Percentiles rank a stretch among this genome's conserved stretches.
These are phyloP conservation scores for Eucriotettix oculatus DNA, from an alignment of 2,888 invertebrate genomes.

Conservation along the genomic window DNA sequence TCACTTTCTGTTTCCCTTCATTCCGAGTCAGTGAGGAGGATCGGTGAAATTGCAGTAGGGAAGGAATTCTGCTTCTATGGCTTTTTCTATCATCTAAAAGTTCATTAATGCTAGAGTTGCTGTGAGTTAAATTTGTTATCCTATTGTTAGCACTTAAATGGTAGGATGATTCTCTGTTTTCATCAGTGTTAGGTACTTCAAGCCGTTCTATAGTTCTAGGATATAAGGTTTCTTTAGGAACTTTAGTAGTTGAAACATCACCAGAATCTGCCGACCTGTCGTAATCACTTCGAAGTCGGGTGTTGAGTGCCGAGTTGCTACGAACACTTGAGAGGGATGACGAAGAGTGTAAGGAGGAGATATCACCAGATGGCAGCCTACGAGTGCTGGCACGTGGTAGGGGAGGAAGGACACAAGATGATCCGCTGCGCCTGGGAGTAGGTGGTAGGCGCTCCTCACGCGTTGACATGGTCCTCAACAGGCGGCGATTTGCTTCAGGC, in stretches of 20 bases:
- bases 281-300: background rate
- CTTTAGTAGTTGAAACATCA: too few relatives aligned
- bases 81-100: background rate
- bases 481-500: background rate
- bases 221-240: background rate
- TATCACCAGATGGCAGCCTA: background rate
- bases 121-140: background rate
- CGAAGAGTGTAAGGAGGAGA: background rate
- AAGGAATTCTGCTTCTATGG: background rate
- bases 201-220: background rate
- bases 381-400: background rate
- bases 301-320: too few relatives aligned
- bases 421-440: background rate
- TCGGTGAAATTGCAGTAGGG: background rate
- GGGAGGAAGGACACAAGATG: background rate
- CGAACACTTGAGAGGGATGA: background rate
- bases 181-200: background rate
- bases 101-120: too few relatives aligned
- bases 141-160: background rate
- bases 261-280: background rate
- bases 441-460: background rate
- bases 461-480: background rate
- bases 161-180: background rate
- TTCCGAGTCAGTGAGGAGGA: background rate
- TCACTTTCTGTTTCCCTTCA: background rate